phyloP scores from a whole-genome alignment of 1,140 invertebrate genomes.

The Stenopsyche tienmushanensis region DNA sequence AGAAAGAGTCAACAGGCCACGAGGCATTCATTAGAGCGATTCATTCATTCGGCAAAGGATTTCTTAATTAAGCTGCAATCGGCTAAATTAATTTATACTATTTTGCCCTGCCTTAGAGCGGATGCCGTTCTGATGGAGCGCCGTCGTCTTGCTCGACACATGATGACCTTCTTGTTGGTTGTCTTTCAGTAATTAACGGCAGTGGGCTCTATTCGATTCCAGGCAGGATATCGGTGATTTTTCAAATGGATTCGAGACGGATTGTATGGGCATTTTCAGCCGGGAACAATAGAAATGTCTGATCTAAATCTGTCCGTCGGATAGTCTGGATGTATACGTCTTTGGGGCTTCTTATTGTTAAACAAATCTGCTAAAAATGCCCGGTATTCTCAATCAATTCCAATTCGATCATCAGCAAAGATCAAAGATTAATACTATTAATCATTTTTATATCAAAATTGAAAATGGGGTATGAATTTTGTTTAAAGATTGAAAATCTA shows the following conservation, averaged over 20 bases:
- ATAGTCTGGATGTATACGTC: conserved; percentile 23
- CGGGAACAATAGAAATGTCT: conserved; percentile 29
- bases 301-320: conserved; percentile 36
- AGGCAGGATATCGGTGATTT: neutral
- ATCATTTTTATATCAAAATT: too few species aligned
- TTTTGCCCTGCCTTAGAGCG: conserved; percentile 10
- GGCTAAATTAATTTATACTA: conserved; percentile 31
- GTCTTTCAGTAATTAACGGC: neutral
- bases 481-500: too few species aligned
- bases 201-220: too few species aligned
- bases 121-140: conserved; percentile 15
- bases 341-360: too few species aligned
- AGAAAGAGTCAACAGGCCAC: too few species aligned
- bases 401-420: neutral
- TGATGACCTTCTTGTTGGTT: neutral
- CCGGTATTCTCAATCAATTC: too few species aligned
- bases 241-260: conserved; percentile 10
- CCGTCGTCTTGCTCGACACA: too few species aligned
- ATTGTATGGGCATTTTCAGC: conserved; percentile 23
- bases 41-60: conserved; percentile 30
- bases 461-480: too few species aligned
- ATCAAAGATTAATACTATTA: too few species aligned
- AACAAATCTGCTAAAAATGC: too few species aligned
- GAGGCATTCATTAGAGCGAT: conserved; percentile 30
- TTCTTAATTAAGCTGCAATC: conserved; percentile 41